A percentile compares a stretch with the other conserved stretches of the same genome.
These are phyloP conservation scores for Brachyhypopomus gauderio DNA, from an alignment of 2,113 vertebrate genomes.

Conservation along the genomic window DNA sequence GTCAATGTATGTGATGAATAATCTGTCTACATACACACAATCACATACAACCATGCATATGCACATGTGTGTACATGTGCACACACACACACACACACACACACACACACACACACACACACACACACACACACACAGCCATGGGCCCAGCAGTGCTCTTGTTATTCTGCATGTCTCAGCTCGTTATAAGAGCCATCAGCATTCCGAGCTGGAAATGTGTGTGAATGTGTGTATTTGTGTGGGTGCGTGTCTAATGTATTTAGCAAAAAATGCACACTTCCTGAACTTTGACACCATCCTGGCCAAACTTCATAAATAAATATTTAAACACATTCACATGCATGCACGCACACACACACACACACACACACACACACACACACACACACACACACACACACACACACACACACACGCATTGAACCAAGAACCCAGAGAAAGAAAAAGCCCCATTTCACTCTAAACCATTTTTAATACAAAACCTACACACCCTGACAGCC, in stretches of 20 bases:
- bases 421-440: neutral
- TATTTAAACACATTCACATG: neutral
- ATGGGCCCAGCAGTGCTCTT: constrained; percentile 63
- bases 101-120: constrained; percentile 17
- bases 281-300: constrained; percentile 45
- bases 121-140: constrained; percentile 54
- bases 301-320: constrained; percentile 30
- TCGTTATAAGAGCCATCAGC: constrained; percentile 62
- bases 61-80: constrained; percentile 12
- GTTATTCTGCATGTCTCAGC: constrained; percentile 67
- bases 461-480: constrained; percentile 1
- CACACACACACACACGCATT: neutral
- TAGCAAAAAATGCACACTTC: constrained; percentile 23
- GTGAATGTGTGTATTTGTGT: constrained; percentile 11
- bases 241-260: constrained; percentile 38
- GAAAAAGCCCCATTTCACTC: constrained; percentile 6
- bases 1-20: constrained; percentile 49
- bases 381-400: neutral
- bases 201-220: constrained; percentile 63
- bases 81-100: neutral
- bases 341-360: neutral
- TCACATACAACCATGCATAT: constrained; percentile 2
- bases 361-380: constrained; percentile 1
- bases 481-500: neutral
- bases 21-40: constrained; percentile 37